Base-by-base conservation (phyloP, 2,797 vertebrate genomes). In the Pteropus rufus region DNA sequence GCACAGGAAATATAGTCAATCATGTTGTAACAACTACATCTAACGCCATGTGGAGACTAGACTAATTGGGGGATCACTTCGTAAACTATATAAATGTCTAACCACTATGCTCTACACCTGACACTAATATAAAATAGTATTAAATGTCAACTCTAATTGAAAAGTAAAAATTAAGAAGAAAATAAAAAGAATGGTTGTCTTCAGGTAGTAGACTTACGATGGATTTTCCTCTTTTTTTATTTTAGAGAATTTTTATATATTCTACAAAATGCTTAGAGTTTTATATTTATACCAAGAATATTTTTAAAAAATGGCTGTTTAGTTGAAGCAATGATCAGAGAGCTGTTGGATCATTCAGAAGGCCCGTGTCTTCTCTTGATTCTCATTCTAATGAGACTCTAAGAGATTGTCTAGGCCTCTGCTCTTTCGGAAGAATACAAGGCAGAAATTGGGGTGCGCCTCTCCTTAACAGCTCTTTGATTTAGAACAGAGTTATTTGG, bases 391-490 rank as follows among this genome's bases (percentile, higher is more conserved):
- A 49, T 0, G 23, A 19, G 31, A 81, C 29, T 54, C 4, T 72
- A 14, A 29, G 39, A 18, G 49, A 76, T 24, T 16, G n/a, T 26
- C 34, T 10, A 46, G 1, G 3, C 26, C 12, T 62, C 39, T 31
- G 6, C 58, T 54, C 7, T 9, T 14, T n/a, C 9, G 54, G 0
- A 8, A 16, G 36, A 10, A 31, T 21, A 31, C 0, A 16, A 36
- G 4, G 4, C 29, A 34, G 21, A 39, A 39, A 19, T 4, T 9
- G 5, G 6, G 15, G 8, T 67, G 1, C 2, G 0, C 11, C 24
- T 39, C 16, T 34, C n/a, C 65, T 52, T 44, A 21, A 67, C 0
- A 69, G 19, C 8, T 49, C 18, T 80, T 84, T 46, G 11, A 72
- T 64, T 85, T 60, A 44, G 56, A 62, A 41, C 8, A 56, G 10